Percentiles rank a stretch among this genome's conserved stretches.
Conservation (phyloP, 1,140 invertebrate species). For the Melitaea cinxia region DNA sequence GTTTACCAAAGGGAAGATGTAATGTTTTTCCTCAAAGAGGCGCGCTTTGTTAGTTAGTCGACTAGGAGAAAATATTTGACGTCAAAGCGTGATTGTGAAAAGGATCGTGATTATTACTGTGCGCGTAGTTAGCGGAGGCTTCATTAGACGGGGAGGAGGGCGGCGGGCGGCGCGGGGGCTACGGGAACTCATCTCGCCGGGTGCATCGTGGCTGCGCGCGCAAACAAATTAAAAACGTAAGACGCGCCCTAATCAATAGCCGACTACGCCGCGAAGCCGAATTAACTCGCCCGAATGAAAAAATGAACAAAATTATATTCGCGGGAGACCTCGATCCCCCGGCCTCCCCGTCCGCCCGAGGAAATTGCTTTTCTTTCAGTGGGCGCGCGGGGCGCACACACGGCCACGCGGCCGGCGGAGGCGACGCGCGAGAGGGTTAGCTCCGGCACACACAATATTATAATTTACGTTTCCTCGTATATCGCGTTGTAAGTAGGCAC, state of each 20-base stretch:
- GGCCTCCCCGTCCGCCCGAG: conserved; percentile 59
- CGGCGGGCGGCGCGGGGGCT: conserved; percentile 31
- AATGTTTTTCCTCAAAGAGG: conserved; percentile 50
- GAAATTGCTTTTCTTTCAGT: conserved; percentile 81
- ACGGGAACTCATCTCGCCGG: conserved; percentile 64
- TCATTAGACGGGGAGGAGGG: conserved; percentile 62
- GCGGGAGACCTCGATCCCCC: conserved; percentile 68
- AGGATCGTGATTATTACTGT: conserved; percentile 69
- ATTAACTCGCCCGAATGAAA: conserved; percentile 80
- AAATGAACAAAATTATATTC: conserved; percentile 82
- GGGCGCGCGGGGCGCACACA: conserved; percentile 71
- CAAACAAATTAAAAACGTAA: conserved; percentile 82
- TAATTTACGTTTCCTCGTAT: conserved; percentile 81
- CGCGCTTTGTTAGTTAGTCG: conserved; percentile 45
- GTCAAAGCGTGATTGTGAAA: conserved; percentile 70
- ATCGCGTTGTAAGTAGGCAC: conserved; percentile 79
- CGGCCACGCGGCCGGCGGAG: conserved; percentile 49
- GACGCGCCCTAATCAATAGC: conserved; percentile 82
- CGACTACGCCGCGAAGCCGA: conserved; percentile 76
- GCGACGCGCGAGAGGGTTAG: conserved; percentile 72
- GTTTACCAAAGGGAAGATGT: conserved; percentile 43
- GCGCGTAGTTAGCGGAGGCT: conserved; percentile 69
- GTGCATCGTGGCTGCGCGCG: conserved; percentile 77
- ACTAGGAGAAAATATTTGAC: conserved; percentile 55
- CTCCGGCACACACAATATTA: conserved; percentile 79